Percentiles rank a stretch among this genome's conserved stretches.
phyloP scores from a whole-genome alignment of 2,797 vertebrate genomes.

The Podarcis siculus region DNA sequence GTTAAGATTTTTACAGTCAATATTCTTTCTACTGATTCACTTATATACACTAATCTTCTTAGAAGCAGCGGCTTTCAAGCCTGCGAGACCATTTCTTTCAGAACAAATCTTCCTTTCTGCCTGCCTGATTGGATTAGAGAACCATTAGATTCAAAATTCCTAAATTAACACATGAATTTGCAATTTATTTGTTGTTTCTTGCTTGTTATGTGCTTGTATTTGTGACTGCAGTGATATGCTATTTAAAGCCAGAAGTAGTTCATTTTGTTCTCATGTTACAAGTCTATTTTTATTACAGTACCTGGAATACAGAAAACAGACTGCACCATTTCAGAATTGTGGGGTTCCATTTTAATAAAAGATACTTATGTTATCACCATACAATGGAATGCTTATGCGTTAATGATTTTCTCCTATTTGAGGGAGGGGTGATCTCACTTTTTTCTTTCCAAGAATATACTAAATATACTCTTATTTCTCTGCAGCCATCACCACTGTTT shows the following conservation, averaged over 20 bases:
- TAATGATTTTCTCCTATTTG: not conserved
- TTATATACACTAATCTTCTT: conserved; percentile 51
- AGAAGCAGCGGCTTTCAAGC: conserved; percentile 57
- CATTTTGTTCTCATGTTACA: conserved; percentile 37
- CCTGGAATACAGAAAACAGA: conserved; percentile 34
- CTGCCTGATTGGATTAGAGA: conserved; percentile 61
- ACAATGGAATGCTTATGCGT: not conserved
- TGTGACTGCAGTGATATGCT: not conserved
- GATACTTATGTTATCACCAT: not conserved
- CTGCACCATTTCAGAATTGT: not conserved
- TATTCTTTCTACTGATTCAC: conserved; percentile 37
- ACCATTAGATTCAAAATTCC: conserved; percentile 34
- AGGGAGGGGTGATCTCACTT: not conserved
- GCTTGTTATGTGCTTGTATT: conserved; percentile 17
- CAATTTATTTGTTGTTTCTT: conserved; percentile 21
- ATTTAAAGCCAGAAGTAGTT: conserved; percentile 37
- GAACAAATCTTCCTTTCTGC: not conserved
- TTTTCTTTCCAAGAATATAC: not conserved
- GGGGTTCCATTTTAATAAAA: not conserved
- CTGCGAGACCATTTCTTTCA: not conserved
- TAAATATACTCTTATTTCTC: not conserved
- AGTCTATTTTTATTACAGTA: conserved; percentile 21
- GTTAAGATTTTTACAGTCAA: conserved; percentile 26
- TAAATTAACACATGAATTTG: conserved; percentile 48
- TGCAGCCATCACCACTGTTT: not conserved